Conservation (phyloP, 2,888 invertebrate species). For the Cryptocheilus praepositus region DNA sequence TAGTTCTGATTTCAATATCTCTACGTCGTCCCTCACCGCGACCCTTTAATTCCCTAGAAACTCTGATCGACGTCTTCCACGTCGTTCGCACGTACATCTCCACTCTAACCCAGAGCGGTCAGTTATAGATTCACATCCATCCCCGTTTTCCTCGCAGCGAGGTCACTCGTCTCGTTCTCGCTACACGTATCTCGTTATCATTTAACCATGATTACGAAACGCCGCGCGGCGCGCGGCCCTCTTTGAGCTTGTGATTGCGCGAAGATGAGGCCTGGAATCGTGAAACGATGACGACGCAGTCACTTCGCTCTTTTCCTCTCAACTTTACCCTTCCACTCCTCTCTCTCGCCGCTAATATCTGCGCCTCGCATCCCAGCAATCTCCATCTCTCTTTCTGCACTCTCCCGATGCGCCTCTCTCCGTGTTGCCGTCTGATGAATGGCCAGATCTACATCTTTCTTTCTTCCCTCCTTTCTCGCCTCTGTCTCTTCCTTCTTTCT, state of each 20-base stretch:
- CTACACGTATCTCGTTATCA: slow-evolving; percentile 63
- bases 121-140: not conserved
- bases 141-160: slow-evolving; percentile 27
- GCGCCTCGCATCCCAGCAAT: too few species aligned
- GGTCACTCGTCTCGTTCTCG: slow-evolving; percentile 34
- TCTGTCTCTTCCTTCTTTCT: not conserved
- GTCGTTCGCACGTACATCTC: too few species aligned
- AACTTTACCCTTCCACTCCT: slow-evolving; percentile 2
- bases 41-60: too few species aligned
- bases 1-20: too few species aligned
- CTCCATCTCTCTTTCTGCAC: slow-evolving; percentile 30
- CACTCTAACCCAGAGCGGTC: too few species aligned
- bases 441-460: not conserved
- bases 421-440: slow-evolving; percentile 7
- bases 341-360: slow-evolving; percentile 10
- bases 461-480: slow-evolving; percentile 1
- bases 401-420: slow-evolving; percentile 33
- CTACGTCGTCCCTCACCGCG: too few species aligned
- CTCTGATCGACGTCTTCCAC: too few species aligned
- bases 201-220: slow-evolving; percentile 64
- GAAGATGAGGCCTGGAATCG: slow-evolving; percentile 63
- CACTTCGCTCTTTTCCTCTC: slow-evolving; percentile 15
- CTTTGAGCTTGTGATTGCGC: slow-evolving; percentile 61
- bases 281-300: slow-evolving; percentile 49
- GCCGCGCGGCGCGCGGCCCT: slow-evolving; percentile 46